Conservation (phyloP, 1,140 invertebrate species). For the Euura saliciscinereae region DNA sequence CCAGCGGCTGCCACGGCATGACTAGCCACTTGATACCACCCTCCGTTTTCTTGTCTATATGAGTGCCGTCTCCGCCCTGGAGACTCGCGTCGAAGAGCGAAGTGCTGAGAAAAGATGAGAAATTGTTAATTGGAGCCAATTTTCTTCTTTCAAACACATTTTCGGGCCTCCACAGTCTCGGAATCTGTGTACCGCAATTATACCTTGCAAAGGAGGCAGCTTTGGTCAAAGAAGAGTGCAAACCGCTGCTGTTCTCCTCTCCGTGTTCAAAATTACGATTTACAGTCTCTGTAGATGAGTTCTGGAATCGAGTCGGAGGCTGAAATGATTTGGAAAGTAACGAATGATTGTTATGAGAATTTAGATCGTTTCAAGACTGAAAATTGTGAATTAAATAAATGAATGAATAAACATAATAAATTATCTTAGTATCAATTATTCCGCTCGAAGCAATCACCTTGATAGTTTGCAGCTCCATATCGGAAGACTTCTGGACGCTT, state of each 20-base stretch:
- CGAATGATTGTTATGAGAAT: too few relatives aligned
- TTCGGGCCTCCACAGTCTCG: conserved; percentile 6
- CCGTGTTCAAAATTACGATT: neutral
- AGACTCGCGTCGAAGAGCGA: conserved; percentile 35
- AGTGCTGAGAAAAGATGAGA: conserved; percentile 29
- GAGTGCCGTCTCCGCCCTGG: conserved; percentile 31
- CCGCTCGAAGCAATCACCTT: too few relatives aligned
- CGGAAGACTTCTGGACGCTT: conserved; percentile 10
- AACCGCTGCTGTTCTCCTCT: neutral
- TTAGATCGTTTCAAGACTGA: too few relatives aligned
- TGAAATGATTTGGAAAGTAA: neutral
- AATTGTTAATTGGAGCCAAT: conserved; percentile 10
- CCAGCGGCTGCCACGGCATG: conserved; percentile 65
- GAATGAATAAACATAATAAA: neutral
- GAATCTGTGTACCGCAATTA: neutral
- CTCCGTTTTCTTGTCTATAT: conserved; percentile 34
- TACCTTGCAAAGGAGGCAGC: neutral
- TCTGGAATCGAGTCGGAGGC: neutral
- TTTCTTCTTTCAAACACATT: neutral
- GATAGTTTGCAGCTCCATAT: conserved; percentile 11
- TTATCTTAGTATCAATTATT: too few relatives aligned
- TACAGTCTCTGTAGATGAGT: neutral
- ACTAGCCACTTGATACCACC: conserved; percentile 60
- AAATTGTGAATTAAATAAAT: too few relatives aligned
- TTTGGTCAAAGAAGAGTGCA: neutral